Evolutionary conservation across 1,140 invertebrate species (phyloP).

Genomic region (Neotoxoptera formosana): DNA sequence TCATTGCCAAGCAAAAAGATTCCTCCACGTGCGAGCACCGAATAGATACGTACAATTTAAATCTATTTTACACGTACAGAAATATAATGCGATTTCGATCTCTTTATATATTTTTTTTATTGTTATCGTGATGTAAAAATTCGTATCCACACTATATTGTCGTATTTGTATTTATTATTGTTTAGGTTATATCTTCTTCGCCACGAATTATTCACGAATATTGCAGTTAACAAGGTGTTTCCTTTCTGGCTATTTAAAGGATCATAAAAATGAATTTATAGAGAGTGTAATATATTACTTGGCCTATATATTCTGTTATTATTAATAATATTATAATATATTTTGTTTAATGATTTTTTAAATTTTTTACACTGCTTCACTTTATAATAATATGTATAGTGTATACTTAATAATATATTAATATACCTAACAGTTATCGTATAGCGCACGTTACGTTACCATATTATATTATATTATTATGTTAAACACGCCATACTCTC

Average conservation of each 20-base stretch:
- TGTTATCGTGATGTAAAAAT: background rate
- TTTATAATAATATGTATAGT: background rate
- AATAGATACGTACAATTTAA: background rate
- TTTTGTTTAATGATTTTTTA: background rate
- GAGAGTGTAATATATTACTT: background rate
- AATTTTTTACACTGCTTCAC: background rate
- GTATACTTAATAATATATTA: too few relatives aligned
- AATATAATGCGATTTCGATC: constrained; percentile 17
- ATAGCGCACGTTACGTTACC: too few relatives aligned
- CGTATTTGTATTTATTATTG: background rate
- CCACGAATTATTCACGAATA: constrained; percentile 23
- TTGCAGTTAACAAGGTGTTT: constrained; percentile 53
- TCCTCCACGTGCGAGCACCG: background rate
- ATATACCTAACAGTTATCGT: too few relatives aligned
- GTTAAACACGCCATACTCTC: background rate
- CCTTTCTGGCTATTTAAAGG: constrained; percentile 33
- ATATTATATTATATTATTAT: background rate
- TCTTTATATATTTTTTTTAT: background rate
- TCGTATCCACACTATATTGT: background rate
- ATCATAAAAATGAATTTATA: constrained; percentile 39
- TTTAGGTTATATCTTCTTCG: background rate
- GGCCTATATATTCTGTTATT: background rate
- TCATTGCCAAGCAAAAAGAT: background rate
- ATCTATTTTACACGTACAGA: background rate
- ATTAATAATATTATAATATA: background rate